phyloP scores from a whole-genome alignment of 2,113 vertebrate genomes.

The Tauraco erythrolophus region DNA sequence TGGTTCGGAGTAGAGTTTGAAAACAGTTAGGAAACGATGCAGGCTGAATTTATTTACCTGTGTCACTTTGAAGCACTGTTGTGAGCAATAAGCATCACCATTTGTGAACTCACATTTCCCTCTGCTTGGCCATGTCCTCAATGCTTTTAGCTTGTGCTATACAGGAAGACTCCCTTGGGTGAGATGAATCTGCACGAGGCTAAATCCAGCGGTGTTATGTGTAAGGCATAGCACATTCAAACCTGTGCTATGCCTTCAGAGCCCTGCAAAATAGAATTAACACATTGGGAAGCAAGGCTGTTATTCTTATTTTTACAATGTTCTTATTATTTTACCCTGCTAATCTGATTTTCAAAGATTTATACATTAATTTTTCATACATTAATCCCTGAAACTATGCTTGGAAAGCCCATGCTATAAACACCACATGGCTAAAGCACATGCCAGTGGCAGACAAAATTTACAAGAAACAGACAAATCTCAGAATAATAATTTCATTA shows the following conservation, averaged over 20 bases:
- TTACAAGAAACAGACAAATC: conserved; percentile 9
- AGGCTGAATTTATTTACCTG: neutral
- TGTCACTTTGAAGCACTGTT: neutral
- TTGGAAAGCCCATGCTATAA: conserved; percentile 6
- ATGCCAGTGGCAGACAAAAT: conserved; percentile 11
- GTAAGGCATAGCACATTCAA: neutral
- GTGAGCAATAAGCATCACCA: neutral
- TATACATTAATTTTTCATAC: conserved; percentile 5
- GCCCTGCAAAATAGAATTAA: neutral
- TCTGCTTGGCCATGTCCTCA: neutral
- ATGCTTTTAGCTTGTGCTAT: neutral
- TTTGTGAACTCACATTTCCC: neutral
- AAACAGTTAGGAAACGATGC: neutral
- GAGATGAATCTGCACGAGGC: neutral
- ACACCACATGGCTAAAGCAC: neutral
- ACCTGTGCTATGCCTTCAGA: neutral
- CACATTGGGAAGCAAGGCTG: neutral
- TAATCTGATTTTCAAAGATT: conserved; percentile 52
- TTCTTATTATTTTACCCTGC: neutral
- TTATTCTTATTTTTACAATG: conserved; percentile 35
- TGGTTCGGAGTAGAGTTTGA: neutral
- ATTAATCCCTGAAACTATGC: conserved; percentile 23
- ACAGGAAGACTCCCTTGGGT: neutral
- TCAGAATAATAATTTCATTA: conserved; percentile 42
- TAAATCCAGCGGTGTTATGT: neutral